Evolutionary conservation across 2,113 vertebrate genomes (phyloP), one percentile per base, ranked within the genome.

Genomic region (Cyanistes caeruleus): DNA sequence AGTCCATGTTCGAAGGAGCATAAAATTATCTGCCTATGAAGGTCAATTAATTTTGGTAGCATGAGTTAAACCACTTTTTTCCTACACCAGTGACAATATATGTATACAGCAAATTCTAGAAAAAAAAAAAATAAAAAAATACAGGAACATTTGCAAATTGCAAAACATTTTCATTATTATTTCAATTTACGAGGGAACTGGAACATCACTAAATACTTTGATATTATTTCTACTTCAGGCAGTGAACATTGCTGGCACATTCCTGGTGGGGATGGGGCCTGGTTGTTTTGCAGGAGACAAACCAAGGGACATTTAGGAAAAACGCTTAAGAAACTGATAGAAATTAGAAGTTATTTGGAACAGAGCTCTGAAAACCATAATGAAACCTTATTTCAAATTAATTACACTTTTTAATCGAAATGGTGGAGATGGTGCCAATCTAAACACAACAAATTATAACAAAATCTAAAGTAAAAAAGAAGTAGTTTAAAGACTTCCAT

Each of bases 11-110:
- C 27, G 86, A 92, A 93, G 78, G 13, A 87, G 88, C 80, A 92
- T 62, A 90, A 94, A 93, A 92, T 95, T 64, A 94, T 92, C 85
- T 94, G 65, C 77, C 59, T 89, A 44, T n/a, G 56, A 90, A 93
- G 70, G 87, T 91, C 87, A 84, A 93, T 89, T 79, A 67, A 85
- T 96, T 95, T 89, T 86, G 78, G 37, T 39, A 70, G 28, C 31
- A 17, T 28, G 59, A 89, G 27, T 58, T 76, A 69, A 67, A 89
- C 7, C 22, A 49, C 60, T 75, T 87, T 78, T 74, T 78, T 4
- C 11, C 70, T 52, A 51, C 27, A 8, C 17, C 65, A 58, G 35
- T 81, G n/a, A 67, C 33, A 39, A 44, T 9, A 69, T 23, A 59
- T 7, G 39, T 6, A 51, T 3, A 68, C 55, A 37, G 30, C 39